Evolutionary conservation across 2,888 invertebrate genomes (phyloP), one percentile per base, ranked within the genome.

Genomic region (Cactoblastis cactorum): DNA sequence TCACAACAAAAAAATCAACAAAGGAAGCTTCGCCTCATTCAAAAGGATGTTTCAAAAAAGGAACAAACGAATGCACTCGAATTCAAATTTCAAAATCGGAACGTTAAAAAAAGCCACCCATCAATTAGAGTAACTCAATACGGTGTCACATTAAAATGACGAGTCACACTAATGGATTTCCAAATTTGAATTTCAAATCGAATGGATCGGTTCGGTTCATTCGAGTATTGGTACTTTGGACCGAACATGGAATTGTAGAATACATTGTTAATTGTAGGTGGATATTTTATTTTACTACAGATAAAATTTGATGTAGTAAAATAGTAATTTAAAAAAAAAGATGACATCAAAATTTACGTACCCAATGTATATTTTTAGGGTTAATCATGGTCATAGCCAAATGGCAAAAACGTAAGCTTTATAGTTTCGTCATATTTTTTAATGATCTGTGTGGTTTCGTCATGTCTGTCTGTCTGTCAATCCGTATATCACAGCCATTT

Each of bases 61-160:
- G 62, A 65, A 66, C 69, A 71, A 65, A 65, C 66, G 73, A 70
- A 74, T 74, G 65, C 69, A 74, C 77, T 75, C 67, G 73, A 75
- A 74, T 77, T 74, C 61, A 65, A 65, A 66, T 69, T 71, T 72
- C 70, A 72, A 78, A 83, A 78, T 74, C 70, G 69, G 78, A 79
- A 75, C 74, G 71, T 71, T 74, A 79, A 79, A 74, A 28, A 69
- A 68, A 67, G 75, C 71, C 49, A 68, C 69, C 74, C 83, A 85
- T 87, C 86, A 86, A 89, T 88, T 87, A 84, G 80, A 83, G 88
- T 84, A 87, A 89, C 87, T 86, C 87, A 82, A 88, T 88, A 87
- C 83, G 74, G 78, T 86, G 87, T 88, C 88, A 87, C 83, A 87
- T 89, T 89, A 87, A 87, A 83, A 86, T 87, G 88, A 84, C 85